Evolutionary conservation across 1,140 invertebrate genomes (phyloP).

Genomic region (Fopius arisanus): DNA sequence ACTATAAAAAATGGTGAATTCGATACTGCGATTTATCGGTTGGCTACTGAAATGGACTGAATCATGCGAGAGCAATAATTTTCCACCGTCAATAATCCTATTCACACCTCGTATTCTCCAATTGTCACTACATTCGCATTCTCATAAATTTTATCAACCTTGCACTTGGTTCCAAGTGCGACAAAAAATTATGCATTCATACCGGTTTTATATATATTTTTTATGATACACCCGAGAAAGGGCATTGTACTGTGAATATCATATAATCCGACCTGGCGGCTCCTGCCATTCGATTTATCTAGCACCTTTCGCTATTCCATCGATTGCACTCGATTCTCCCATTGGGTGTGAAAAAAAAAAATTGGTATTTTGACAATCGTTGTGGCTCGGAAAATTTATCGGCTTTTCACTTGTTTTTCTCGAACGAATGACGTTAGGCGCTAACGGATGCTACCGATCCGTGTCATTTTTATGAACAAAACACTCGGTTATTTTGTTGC

Average conservation of each 20-base stretch:
- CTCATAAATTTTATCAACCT: not conserved
- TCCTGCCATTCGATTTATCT: not conserved
- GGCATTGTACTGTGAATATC: not conserved
- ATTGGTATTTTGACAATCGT: conserved; percentile 7
- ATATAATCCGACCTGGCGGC: not conserved
- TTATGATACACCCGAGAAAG: not conserved
- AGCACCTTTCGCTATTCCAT: not conserved
- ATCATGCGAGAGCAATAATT: not conserved
- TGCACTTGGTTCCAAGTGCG: not conserved
- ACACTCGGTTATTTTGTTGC: conserved; percentile 35
- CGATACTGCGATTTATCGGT: no score
- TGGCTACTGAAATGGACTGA: no score
- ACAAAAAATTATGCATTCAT: not conserved
- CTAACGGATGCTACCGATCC: conserved; percentile 44
- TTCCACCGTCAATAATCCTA: not conserved
- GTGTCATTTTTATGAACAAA: conserved; percentile 44
- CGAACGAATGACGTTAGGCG: conserved; percentile 52
- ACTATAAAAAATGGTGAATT: no score
- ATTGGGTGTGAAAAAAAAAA: conserved; percentile 40
- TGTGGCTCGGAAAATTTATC: no score
- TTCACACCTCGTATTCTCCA: not conserved
- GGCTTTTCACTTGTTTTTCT: conserved; percentile 45
- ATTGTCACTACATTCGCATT: not conserved
- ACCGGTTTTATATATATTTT: not conserved
- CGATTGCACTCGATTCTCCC: not conserved